These are phyloP conservation scores for Hypotaenidia philippensis DNA, from an alignment of 2,797 vertebrate species.

Conservation along the genomic window DNA sequence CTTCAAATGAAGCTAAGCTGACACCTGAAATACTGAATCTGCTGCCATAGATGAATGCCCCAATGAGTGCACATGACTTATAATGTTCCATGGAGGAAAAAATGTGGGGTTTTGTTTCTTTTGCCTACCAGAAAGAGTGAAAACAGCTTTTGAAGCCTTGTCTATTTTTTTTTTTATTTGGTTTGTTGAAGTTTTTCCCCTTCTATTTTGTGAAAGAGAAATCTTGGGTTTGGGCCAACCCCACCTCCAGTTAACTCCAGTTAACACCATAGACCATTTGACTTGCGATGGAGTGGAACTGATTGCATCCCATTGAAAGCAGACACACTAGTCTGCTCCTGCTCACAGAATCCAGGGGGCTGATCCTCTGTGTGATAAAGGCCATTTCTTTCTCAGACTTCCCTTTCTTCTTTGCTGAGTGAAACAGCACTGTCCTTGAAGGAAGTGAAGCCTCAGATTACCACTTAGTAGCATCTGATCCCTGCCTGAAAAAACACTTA, in stretches of 20 bases:
- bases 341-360: background rate
- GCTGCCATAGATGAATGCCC: background rate
- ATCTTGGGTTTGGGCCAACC: background rate
- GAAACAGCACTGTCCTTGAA: background rate
- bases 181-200: no score
- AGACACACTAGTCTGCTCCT: background rate
- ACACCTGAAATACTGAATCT: background rate
- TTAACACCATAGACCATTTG: background rate
- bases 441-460: constrained; percentile 24
- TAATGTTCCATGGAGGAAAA: fast-evolving
- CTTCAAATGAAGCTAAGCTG: background rate
- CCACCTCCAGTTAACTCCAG: background rate
- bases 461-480: background rate
- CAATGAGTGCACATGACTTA: background rate
- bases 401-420: constrained; percentile 32
- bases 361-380: constrained; percentile 1
- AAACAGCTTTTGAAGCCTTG: background rate
- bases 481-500: background rate
- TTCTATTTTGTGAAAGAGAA: background rate
- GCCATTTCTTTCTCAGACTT: constrained; percentile 18
- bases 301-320: background rate
- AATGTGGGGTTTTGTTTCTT: background rate
- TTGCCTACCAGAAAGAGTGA: background rate
- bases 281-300: background rate
- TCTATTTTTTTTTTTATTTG: no score